Percentiles rank a stretch among this genome's conserved stretches.
These are phyloP conservation scores for Carassius gibelio DNA, from an alignment of 2,113 vertebrate genomes.

Conservation along the genomic window DNA sequence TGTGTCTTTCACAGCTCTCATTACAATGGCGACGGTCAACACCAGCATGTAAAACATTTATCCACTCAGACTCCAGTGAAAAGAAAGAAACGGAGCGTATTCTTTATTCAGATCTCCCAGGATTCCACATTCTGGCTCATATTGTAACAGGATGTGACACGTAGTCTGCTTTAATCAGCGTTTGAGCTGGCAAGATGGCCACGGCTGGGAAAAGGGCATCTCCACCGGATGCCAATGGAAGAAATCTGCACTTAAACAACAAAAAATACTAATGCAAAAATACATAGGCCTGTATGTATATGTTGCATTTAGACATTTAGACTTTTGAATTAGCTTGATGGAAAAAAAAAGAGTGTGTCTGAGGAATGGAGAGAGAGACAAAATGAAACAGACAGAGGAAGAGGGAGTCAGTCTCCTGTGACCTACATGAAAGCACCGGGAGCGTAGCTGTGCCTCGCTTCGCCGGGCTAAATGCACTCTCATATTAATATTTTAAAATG, in stretches of 20 bases:
- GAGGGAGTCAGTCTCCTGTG: conserved; percentile 88
- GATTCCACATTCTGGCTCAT: conserved; percentile 75
- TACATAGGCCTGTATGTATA: not conserved
- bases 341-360: not conserved
- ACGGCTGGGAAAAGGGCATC: conserved; percentile 36
- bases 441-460: conserved; percentile 88
- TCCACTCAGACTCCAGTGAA: conserved; percentile 15
- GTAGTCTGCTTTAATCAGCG: conserved; percentile 77
- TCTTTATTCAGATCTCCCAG: conserved; percentile 72
- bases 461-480: conserved; percentile 99
- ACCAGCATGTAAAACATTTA: conserved; percentile 17
- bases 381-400: conserved; percentile 25
- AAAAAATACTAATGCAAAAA: conserved; percentile 24
- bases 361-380: conserved; percentile 24
- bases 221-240: not conserved
- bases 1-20: conserved; percentile 35
- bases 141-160: conserved; percentile 90
- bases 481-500: conserved; percentile 99
- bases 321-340: not conserved
- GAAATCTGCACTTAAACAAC: not conserved
- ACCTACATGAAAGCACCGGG: conserved; percentile 88
- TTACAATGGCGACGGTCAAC: conserved; percentile 37
- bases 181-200: conserved; percentile 37
- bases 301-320: not conserved
- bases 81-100: conserved; percentile 45